Evolutionary conservation across 2,113 vertebrate species (phyloP).

Genomic region (Anarrhichthys ocellatus): DNA sequence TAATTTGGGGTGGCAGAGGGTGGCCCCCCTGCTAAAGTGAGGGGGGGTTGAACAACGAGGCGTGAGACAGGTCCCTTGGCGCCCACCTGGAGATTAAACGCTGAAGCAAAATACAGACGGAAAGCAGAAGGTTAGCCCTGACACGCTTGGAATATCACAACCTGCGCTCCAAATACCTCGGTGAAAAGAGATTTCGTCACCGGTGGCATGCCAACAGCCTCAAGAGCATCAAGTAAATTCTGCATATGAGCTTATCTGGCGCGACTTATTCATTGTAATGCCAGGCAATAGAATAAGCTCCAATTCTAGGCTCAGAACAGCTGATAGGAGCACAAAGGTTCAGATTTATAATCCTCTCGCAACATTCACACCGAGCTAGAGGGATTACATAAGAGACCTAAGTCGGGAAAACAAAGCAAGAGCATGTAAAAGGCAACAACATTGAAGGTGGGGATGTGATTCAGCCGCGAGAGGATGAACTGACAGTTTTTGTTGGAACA

Average conservation of each 20-base stretch:
- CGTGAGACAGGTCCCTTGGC: slow-evolving; percentile 40
- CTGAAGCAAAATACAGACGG: slow-evolving; percentile 23
- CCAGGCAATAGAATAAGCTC: slow-evolving; percentile 13
- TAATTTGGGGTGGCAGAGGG: slow-evolving; percentile 57
- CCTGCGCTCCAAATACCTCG: slow-evolving; percentile 17
- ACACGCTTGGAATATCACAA: slow-evolving; percentile 54
- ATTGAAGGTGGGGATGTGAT: slow-evolving; percentile 13
- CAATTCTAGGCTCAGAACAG: slow-evolving; percentile 11
- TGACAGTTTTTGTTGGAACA: slow-evolving; percentile 13
- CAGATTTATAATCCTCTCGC: slow-evolving; percentile 34
- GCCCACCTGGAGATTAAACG: slow-evolving; percentile 54
- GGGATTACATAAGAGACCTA: slow-evolving; percentile 28
- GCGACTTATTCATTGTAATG: not conserved
- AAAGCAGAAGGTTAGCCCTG: slow-evolving; percentile 34
- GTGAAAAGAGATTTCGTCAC: slow-evolving; percentile 15
- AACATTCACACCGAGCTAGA: slow-evolving; percentile 11
- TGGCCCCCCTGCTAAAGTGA: slow-evolving; percentile 1
- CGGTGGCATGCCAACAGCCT: slow-evolving; percentile 12
- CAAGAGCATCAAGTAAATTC: slow-evolving; percentile 24
- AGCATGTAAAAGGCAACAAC: slow-evolving; percentile 15
- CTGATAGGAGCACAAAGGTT: slow-evolving; percentile 12
- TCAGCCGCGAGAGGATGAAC: not conserved
- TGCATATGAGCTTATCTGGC: slow-evolving; percentile 48
- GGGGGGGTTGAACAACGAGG: slow-evolving; percentile 18
- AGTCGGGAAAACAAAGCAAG: slow-evolving; percentile 23